These are phyloP conservation scores for Triplophysa siluroides DNA, from an alignment of 2,113 vertebrate genomes.

Conservation along the genomic window DNA sequence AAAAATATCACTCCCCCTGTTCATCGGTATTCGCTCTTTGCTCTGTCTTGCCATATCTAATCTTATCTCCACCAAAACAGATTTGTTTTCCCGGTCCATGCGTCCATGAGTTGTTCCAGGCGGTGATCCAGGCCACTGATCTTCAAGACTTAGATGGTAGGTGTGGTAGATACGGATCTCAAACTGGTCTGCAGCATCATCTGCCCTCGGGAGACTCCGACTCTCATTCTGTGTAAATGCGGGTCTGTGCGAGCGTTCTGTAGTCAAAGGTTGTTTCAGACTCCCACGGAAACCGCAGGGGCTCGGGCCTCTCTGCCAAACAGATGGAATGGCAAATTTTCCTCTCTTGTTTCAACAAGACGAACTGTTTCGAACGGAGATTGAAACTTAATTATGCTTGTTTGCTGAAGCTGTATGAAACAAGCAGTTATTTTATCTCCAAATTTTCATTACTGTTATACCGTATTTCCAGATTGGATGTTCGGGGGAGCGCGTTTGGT, in stretches of 20 bases:
- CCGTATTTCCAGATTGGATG: not conserved
- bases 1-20: constrained; percentile 15
- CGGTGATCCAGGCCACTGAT: constrained; percentile 51
- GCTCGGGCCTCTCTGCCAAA: constrained; percentile 5
- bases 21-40: constrained; percentile 17
- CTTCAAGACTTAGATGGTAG: constrained; percentile 50
- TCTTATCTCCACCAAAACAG: constrained; percentile 56
- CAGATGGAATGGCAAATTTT: constrained; percentile 49
- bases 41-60: constrained; percentile 52
- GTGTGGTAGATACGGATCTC: constrained; percentile 59
- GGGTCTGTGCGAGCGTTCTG: constrained; percentile 1
- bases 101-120: constrained; percentile 51
- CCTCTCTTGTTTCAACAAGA: constrained; percentile 22
- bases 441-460: not conserved
- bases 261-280: constrained; percentile 37
- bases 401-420: not conserved
- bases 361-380: constrained; percentile 2
- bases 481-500: not conserved
- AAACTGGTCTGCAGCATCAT: constrained; percentile 28
- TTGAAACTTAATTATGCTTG: constrained; percentile 30
- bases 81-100: constrained; percentile 60
- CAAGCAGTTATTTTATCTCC: not conserved
- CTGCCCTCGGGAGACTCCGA: constrained; percentile 38
- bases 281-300: constrained; percentile 47
- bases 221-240: constrained; percentile 7